A percentile compares a stretch with the other conserved stretches of the same genome.
Conservation (phyloP, 2,888 invertebrate species). For the Dascillus cervinus region DNA sequence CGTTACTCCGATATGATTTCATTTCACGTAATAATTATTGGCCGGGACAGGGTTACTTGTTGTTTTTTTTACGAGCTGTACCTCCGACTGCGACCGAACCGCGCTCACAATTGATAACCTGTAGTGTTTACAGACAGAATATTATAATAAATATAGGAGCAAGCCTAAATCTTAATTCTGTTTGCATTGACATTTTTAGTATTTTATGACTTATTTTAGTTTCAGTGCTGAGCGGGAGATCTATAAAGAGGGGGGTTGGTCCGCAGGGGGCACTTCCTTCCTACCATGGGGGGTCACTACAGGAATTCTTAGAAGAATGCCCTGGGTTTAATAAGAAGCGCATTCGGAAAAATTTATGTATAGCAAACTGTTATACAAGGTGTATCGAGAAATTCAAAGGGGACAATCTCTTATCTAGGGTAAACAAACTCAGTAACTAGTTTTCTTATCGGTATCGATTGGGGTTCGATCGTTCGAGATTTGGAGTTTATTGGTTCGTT, state of each 20-base stretch:
- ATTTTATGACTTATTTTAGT: constrained; percentile 29
- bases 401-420: too few relatives aligned
- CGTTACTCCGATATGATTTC: too few relatives aligned
- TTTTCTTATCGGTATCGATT: too few relatives aligned
- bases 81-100: constrained; percentile 33
- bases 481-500: too few relatives aligned
- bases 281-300: constrained; percentile 24
- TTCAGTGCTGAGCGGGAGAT: constrained; percentile 2
- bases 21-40: constrained; percentile 35
- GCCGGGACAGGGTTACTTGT: constrained; percentile 34
- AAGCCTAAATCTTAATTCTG: constrained; percentile 26
- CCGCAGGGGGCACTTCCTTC: constrained; percentile 27
- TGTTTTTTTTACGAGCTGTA: constrained; percentile 31
- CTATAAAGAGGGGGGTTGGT: constrained; percentile 9
- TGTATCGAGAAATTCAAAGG: too few relatives aligned
- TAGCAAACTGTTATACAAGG: too few relatives aligned
- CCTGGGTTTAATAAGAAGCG: constrained; percentile 1
- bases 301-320: constrained; percentile 22
- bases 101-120: constrained; percentile 38
- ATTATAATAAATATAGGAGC: constrained; percentile 22
- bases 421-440: too few relatives aligned
- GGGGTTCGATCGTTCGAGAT: too few relatives aligned
- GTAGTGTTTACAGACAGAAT: constrained; percentile 35
- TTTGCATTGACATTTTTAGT: constrained; percentile 28
- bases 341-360: too few relatives aligned